These are phyloP conservation scores for Agonopterix heracliana DNA, from an alignment of 2,888 invertebrate genomes.

Conservation along the genomic window DNA sequence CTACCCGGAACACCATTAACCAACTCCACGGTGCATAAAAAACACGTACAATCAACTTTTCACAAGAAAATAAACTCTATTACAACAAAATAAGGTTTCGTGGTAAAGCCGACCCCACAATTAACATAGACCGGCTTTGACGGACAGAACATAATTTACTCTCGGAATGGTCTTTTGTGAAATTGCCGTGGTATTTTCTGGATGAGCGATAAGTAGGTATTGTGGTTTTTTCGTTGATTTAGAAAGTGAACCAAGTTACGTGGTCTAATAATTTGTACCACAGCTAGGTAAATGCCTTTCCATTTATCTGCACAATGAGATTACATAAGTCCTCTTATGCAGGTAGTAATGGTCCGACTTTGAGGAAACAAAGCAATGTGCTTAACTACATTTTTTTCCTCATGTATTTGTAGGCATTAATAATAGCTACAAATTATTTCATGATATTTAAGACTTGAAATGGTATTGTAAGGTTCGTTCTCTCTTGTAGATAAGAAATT, in stretches of 20 bases:
- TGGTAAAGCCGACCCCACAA: constrained; percentile 7
- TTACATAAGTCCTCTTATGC: neutral
- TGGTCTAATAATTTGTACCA: neutral
- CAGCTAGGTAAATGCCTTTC: neutral
- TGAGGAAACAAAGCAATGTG: too few relatives aligned
- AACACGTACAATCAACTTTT: constrained; percentile 32
- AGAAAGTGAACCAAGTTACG: neutral
- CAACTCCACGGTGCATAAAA: constrained; percentile 57
- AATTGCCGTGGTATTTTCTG: neutral
- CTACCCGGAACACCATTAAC: constrained; percentile 69
- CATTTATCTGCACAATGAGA: neutral
- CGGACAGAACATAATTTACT: constrained; percentile 49
- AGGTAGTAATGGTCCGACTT: neutral
- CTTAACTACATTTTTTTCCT: too few relatives aligned
- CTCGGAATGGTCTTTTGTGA: constrained; percentile 29
- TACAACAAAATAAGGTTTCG: too few relatives aligned
- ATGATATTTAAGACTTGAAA: too few relatives aligned
- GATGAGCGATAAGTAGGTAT: neutral
- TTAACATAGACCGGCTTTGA: constrained; percentile 43
- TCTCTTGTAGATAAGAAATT: too few relatives aligned
- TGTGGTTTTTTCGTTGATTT: neutral
- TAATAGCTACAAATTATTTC: too few relatives aligned
- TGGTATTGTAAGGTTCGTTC: too few relatives aligned
- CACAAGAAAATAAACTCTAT: too few relatives aligned
- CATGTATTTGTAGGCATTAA: too few relatives aligned